Conservation (phyloP, 2,888 invertebrate species). For the Lampropteryx suffumata region DNA sequence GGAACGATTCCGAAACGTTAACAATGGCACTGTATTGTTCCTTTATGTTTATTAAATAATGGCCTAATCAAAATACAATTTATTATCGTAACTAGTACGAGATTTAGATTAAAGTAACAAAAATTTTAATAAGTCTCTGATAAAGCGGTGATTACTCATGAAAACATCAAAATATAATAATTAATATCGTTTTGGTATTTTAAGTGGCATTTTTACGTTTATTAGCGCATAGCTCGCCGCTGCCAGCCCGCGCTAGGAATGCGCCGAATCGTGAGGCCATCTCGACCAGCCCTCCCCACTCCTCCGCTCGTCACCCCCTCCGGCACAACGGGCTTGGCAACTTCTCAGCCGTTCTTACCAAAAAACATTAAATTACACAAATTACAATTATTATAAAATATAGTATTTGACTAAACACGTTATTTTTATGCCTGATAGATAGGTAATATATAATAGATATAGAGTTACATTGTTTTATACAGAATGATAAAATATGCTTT, state of each 20-base stretch:
- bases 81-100: conserved; percentile 20
- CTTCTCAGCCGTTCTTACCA: no score
- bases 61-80: conserved; percentile 29
- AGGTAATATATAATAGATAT: no score
- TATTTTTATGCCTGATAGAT: no score
- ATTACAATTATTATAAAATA: no score
- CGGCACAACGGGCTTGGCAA: no score
- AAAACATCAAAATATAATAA: conserved; percentile 32
- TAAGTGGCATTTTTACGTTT: conserved; percentile 32
- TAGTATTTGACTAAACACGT: no score
- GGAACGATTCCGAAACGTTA: conserved; percentile 22
- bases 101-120: conserved; percentile 44
- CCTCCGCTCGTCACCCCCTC: no score
- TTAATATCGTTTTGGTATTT: conserved; percentile 31
- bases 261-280: conserved; percentile 8
- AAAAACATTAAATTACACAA: no score
- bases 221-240: conserved; percentile 25
- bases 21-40: conserved; percentile 23
- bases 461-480: no score
- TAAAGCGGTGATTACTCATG: conserved; percentile 36
- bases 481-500: no score
- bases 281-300: no score
- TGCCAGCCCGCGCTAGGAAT: conserved; percentile 6
- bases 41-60: conserved; percentile 17
- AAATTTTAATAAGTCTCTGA: conserved; percentile 48